Evolutionary conservation across 1,140 invertebrate species (phyloP).

Genomic region (Campoletis sonorensis): DNA sequence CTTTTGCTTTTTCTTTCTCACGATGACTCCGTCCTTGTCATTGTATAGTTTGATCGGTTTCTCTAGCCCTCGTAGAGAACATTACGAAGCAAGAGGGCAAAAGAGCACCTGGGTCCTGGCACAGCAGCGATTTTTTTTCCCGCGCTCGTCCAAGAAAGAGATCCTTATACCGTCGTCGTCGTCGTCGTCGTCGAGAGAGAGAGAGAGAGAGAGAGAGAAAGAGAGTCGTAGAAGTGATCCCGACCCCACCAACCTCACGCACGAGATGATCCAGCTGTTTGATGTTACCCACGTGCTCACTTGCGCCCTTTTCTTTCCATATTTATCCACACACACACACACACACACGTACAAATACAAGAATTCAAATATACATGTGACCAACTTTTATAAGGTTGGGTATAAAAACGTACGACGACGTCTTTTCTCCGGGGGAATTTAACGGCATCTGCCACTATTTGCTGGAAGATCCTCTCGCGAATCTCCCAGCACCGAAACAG

Average conservation of each 20-base stretch:
- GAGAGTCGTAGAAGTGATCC: constrained; percentile 62
- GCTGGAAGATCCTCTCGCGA: constrained; percentile 10
- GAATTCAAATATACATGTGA: background rate
- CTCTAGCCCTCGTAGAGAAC: background rate
- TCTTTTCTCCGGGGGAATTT: constrained; percentile 40
- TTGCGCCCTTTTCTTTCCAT: constrained; percentile 37
- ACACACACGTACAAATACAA: constrained; percentile 9
- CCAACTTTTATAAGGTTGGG: constrained; percentile 1
- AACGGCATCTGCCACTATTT: constrained; percentile 51
- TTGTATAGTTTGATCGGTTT: background rate
- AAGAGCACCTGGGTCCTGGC: constrained; percentile 57
- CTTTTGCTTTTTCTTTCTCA: background rate
- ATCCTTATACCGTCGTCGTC: constrained; percentile 59
- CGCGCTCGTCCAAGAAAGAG: constrained; percentile 66
- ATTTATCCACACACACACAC: background rate
- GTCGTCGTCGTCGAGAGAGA: too few relatives aligned
- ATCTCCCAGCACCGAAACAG: background rate
- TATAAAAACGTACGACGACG: constrained; percentile 3
- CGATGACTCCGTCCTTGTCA: background rate
- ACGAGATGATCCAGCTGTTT: constrained; percentile 76
- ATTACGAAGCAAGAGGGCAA: background rate
- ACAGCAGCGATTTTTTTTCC: constrained; percentile 47
- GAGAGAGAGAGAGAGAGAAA: too few relatives aligned
- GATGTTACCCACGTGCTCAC: constrained; percentile 70
- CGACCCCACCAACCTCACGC: constrained; percentile 58